Evolutionary conservation across 2,888 invertebrate species (phyloP).

Genomic region (Synergus gifuensis): DNA sequence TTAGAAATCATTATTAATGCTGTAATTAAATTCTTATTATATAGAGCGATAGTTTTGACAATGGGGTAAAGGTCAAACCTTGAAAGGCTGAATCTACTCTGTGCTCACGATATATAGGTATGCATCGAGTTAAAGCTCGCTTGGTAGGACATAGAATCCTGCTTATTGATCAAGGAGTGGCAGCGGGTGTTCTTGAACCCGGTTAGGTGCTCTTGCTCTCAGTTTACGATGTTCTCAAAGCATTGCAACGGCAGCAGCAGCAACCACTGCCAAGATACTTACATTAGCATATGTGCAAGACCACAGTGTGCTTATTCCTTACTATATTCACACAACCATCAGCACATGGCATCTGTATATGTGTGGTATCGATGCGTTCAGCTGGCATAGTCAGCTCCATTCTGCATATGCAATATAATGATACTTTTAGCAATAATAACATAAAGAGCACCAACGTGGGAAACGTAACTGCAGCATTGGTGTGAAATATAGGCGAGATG

Average conservation of each 20-base stretch:
- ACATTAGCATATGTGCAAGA: conserved; percentile 50
- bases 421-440: conserved; percentile 29
- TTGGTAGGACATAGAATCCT: conserved; percentile 54
- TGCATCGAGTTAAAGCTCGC: conserved; percentile 53
- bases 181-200: conserved; percentile 73
- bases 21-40: no score
- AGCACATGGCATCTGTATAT: conserved; percentile 5
- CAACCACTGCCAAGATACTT: conserved; percentile 45
- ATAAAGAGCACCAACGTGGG: conserved; percentile 43
- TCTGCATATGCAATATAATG: conserved; percentile 34
- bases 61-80: conserved; percentile 54
- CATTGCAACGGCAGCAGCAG: conserved; percentile 42
- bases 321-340: background rate
- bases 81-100: conserved; percentile 48
- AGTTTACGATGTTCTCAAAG: conserved; percentile 67
- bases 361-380: conserved; percentile 8
- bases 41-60: conserved; percentile 48
- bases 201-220: conserved; percentile 66
- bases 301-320: conserved; percentile 11
- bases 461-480: conserved; percentile 27
- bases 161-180: conserved; percentile 72
- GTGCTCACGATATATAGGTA: conserved; percentile 52
- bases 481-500: conserved; percentile 23
- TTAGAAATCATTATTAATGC: no score
- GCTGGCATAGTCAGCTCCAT: conserved; percentile 17